A percentile compares a stretch with the other conserved stretches of the same genome.
These are phyloP conservation scores for Nycticebus coucang DNA, from an alignment of 2,113 vertebrate genomes.

Conservation along the genomic window DNA sequence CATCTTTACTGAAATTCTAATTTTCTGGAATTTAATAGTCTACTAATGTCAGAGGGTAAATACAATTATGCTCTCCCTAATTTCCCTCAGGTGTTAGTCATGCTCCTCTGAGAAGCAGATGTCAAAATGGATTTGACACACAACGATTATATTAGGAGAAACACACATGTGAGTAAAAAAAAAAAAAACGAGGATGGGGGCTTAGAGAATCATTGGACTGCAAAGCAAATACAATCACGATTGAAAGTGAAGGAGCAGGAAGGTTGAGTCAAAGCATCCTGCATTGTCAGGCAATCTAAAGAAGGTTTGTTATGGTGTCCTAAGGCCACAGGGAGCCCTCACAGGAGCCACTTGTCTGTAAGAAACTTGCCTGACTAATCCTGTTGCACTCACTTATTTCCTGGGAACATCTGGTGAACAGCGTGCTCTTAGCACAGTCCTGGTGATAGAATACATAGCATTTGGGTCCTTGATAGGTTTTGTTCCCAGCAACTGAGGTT, in stretches of 20 bases:
- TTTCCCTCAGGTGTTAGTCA: not conserved
- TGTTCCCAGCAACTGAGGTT: not conserved
- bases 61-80: not conserved
- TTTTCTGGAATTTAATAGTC: constrained; percentile 28
- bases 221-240: not conserved
- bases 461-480: not conserved
- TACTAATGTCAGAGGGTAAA: not conserved
- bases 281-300: not conserved
- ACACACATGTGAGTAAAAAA: not conserved
- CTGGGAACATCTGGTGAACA: not conserved
- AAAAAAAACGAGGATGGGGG: not conserved
- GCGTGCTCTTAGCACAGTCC: not conserved
- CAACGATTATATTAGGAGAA: not conserved
- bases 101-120: not conserved
- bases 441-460: not conserved
- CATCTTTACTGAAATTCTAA: not conserved
- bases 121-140: not conserved
- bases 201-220: not conserved
- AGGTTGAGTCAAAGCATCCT: not conserved
- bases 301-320: not conserved
- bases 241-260: not conserved
- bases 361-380: not conserved
- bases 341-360: not conserved
- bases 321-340: not conserved
- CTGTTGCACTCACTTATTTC: not conserved